These are phyloP conservation scores for Sesamia nonagrioides DNA, from an alignment of 1,140 invertebrate species.

Conservation along the genomic window DNA sequence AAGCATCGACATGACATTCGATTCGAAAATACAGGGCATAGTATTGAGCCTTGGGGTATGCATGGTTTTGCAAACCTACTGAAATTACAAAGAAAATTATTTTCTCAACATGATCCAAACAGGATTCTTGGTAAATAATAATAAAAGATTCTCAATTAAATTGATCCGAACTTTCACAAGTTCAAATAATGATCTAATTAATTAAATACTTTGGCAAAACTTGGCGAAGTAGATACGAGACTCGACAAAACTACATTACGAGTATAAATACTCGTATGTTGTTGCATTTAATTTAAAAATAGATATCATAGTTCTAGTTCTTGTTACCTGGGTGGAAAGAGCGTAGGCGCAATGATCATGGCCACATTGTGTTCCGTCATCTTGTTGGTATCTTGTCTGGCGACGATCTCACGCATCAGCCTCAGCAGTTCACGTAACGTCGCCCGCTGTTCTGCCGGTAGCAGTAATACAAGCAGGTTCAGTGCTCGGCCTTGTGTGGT, in stretches of 20 bases:
- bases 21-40: no score
- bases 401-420: slow-evolving; percentile 92
- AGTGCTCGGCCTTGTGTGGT: slow-evolving; percentile 89
- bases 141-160: not conserved
- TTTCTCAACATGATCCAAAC: no score
- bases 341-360: slow-evolving; percentile 97
- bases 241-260: no score
- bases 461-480: slow-evolving; percentile 93
- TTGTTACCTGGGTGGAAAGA: slow-evolving; percentile 93
- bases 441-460: slow-evolving; percentile 94
- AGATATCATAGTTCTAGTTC: slow-evolving; percentile 12
- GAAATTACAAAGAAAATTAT: no score
- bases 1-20: no score
- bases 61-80: no score
- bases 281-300: no score
- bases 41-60: no score
- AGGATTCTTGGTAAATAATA: no score
- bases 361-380: slow-evolving; percentile 97
- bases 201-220: not conserved
- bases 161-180: not conserved
- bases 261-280: no score
- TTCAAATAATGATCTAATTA: not conserved
- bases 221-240: no score
- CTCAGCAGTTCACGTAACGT: slow-evolving; percentile 93
- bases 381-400: slow-evolving; percentile 92